A percentile compares a stretch with the other conserved stretches of the same genome.
phyloP scores from a whole-genome alignment of 53 echinoderm and acorn worm genomes.

The Henricia sp. region DNA sequence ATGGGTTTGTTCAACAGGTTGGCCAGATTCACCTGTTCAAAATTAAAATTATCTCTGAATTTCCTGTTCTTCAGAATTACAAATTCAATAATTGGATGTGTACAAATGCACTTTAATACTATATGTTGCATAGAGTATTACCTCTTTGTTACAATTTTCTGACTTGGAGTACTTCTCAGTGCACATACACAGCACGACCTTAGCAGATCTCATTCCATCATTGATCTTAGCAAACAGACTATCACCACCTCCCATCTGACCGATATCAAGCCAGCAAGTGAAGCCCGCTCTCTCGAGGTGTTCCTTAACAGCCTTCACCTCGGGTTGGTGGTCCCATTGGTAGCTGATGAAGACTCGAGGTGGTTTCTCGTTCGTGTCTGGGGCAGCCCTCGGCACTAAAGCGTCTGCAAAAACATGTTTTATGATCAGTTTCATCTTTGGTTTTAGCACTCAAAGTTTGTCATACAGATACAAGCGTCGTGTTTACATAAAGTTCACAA shows the following conservation, averaged over 20 bases:
- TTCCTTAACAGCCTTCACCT: constrained; percentile 84
- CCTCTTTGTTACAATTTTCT: constrained; percentile 97
- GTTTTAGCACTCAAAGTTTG: too few species aligned
- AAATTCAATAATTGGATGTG: too few species aligned
- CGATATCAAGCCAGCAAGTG: constrained; percentile 96
- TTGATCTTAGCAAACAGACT: constrained; percentile 88
- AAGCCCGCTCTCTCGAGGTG: constrained; percentile 97
- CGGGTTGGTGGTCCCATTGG: constrained; percentile 94
- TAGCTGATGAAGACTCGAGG: constrained; percentile 90
- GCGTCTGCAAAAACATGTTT: too few species aligned
- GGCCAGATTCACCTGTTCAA: constrained; percentile 85
- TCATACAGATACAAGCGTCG: too few species aligned
- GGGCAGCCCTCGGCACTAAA: constrained; percentile 71
- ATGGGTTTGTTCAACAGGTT: constrained; percentile 97
- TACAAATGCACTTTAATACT: too few species aligned
- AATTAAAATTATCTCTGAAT: too few species aligned
- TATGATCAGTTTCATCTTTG: too few species aligned
- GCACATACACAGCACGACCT: constrained; percentile 93
- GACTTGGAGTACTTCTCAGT: constrained; percentile 94
- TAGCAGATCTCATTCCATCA: constrained; percentile 91
- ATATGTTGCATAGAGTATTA: too few species aligned
- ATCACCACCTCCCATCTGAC: constrained; percentile 99
- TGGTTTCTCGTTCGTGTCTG: constrained; percentile 66
- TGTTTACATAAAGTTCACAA: too few species aligned
- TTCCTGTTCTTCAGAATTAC: too few species aligned